A percentile compares a stretch with the other conserved stretches of the same genome.
phyloP scores from a whole-genome alignment of 2,113 vertebrate genomes.

The Sclerurus mexicanus region DNA sequence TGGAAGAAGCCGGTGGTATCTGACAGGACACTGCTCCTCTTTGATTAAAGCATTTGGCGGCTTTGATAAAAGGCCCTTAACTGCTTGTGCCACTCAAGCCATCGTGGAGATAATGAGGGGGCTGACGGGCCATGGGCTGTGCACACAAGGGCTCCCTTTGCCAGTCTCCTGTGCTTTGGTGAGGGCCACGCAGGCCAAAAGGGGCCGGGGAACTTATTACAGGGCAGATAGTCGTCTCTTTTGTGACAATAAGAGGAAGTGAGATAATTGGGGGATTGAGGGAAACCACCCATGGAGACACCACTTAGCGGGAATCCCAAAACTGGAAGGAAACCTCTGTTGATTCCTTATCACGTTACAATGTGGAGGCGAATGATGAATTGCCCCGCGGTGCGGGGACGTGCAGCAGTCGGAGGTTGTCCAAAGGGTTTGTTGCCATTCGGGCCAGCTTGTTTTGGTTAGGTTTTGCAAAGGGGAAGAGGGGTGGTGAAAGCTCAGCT shows the following conservation, averaged over 20 bases:
- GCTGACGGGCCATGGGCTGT: background rate
- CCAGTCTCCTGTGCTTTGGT: background rate
- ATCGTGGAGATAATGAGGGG: constrained; percentile 64
- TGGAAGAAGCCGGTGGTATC: background rate
- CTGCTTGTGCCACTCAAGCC: constrained; percentile 52
- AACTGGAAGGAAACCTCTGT: constrained; percentile 76
- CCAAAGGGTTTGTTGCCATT: background rate
- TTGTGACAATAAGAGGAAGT: constrained; percentile 80
- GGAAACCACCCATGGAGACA: constrained; percentile 77
- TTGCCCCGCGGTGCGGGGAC: constrained; percentile 23
- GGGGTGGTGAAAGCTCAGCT: background rate
- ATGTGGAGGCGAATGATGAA: constrained; percentile 61
- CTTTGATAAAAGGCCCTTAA: constrained; percentile 72
- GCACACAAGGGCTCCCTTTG: background rate
- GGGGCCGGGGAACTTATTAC: constrained; percentile 6
- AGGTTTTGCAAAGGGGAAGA: background rate
- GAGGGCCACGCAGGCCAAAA: background rate
- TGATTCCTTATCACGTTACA: constrained; percentile 68
- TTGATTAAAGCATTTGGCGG: constrained; percentile 60
- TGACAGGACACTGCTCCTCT: constrained; percentile 20
- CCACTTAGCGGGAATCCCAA: constrained; percentile 73
- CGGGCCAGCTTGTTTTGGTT: background rate
- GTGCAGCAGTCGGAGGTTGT: background rate
- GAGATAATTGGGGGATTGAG: constrained; percentile 71
- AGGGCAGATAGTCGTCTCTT: constrained; percentile 57